phyloP scores from a whole-genome alignment of 2,113 vertebrate species.

The Heliornis fulica region DNA sequence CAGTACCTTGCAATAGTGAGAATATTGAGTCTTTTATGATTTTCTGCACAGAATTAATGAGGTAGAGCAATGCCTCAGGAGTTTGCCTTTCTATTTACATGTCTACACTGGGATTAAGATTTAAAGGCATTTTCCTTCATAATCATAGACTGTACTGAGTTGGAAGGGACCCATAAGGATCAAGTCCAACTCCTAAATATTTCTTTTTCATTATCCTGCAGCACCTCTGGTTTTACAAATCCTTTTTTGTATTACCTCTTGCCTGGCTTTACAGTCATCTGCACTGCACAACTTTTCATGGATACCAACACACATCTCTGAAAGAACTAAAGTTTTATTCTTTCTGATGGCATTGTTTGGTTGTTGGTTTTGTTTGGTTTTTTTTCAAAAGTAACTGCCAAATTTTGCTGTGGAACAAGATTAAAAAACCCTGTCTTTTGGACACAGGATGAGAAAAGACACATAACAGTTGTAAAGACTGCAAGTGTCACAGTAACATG shows the following conservation, averaged over 20 bases:
- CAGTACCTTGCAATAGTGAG: neutral
- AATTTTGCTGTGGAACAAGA: neutral
- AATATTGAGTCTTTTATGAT: neutral
- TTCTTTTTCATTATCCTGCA: neutral
- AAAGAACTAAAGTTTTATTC: neutral
- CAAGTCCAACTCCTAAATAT: constrained; percentile 39
- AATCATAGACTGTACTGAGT: no score
- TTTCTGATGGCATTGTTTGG: neutral
- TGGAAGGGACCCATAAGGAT: no score
- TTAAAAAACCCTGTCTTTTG: neutral
- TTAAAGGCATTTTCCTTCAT: neutral
- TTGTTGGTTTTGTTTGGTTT: neutral
- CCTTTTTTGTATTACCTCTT: neutral
- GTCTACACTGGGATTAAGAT: constrained; percentile 16
- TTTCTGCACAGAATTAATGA: neutral
- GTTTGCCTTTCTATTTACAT: constrained; percentile 6
- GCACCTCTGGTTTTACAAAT: neutral
- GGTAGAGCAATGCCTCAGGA: neutral
- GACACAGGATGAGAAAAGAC: neutral
- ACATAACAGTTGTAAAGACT: neutral
- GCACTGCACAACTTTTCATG: neutral
- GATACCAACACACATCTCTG: neutral
- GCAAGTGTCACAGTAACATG: neutral
- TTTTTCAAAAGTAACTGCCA: neutral
- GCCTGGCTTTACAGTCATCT: neutral